Percentiles rank a stretch among this genome's conserved stretches.
Evolutionary conservation across 2,888 invertebrate species (phyloP).

Genomic region (Operophtera brumata): DNA sequence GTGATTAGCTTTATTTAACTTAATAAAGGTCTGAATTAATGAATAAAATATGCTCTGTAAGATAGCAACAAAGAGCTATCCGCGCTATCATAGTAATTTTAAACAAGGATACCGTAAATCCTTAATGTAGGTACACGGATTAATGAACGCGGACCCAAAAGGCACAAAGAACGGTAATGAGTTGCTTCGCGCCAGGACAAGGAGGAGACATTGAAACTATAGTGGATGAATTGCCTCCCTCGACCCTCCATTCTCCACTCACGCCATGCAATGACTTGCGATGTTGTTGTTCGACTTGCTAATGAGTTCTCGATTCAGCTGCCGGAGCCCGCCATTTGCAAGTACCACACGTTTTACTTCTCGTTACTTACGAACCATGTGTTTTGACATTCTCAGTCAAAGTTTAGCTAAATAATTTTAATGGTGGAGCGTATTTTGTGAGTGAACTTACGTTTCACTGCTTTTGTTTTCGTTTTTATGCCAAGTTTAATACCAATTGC

Average conservation of each 20-base stretch:
- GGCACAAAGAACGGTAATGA: constrained; percentile 55
- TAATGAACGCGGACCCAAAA: constrained; percentile 49
- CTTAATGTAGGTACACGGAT: constrained; percentile 38
- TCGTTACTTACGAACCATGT: constrained; percentile 48
- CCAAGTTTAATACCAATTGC: background rate
- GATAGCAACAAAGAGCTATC: constrained; percentile 1
- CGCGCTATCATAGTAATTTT: constrained; percentile 10
- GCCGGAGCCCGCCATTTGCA: constrained; percentile 46
- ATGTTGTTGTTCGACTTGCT: constrained; percentile 69
- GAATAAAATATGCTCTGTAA: constrained; percentile 6
- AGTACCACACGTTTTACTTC: constrained; percentile 54
- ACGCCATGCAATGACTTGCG: constrained; percentile 61
- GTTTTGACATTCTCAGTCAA: constrained; percentile 53
- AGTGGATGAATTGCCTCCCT: constrained; percentile 43
- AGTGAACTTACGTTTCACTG: constrained; percentile 21
- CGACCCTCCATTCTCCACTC: constrained; percentile 23
- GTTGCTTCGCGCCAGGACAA: constrained; percentile 41
- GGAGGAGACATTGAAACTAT: constrained; percentile 46
- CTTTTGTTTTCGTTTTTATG: constrained; percentile 13
- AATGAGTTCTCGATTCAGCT: constrained; percentile 69
- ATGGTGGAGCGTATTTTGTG: constrained; percentile 29
- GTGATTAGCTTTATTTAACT: background rate
- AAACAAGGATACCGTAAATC: constrained; percentile 16
- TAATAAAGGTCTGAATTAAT: background rate
- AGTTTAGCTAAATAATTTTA: constrained; percentile 36